Evolutionary conservation across 2,797 vertebrate species (phyloP).

Genomic region (Silurus aristotelis): DNA sequence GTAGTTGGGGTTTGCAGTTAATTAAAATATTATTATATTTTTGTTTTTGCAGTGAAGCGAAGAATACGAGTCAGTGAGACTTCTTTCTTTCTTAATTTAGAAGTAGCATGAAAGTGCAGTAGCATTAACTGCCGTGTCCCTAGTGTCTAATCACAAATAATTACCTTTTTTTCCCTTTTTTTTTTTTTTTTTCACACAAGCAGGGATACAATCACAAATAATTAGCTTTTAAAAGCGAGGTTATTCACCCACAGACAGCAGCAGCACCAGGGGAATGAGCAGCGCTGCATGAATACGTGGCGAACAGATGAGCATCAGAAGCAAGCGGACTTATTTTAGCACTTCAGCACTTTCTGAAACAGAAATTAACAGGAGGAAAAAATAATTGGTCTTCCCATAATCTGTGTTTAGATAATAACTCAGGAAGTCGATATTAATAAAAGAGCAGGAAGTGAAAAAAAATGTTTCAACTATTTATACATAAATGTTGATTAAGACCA

Average conservation of each 20-base stretch:
- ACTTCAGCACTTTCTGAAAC: neutral
- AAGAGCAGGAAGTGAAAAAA: neutral
- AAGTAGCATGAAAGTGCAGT: neutral
- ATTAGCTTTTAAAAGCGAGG: constrained; percentile 27
- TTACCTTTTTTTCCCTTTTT: constrained; percentile 23
- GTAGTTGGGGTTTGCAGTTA: neutral
- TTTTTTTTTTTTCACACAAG: constrained; percentile 19
- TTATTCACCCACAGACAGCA: neutral
- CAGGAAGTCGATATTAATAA: neutral
- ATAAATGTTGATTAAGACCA: neutral
- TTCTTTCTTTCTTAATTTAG: constrained; percentile 7
- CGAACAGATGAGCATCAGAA: neutral
- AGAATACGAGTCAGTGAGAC: neutral
- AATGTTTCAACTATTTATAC: neutral
- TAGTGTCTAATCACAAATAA: constrained; percentile 30
- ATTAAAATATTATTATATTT: neutral
- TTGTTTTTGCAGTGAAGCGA: neutral
- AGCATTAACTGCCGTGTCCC: neutral
- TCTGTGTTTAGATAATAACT: neutral
- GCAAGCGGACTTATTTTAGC: neutral
- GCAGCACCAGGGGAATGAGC: neutral
- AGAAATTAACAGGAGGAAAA: neutral
- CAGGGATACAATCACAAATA: constrained; percentile 33
- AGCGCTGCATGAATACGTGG: neutral
- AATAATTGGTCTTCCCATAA: neutral